These are phyloP conservation scores for Bathybates hornii DNA, from an alignment of 2,113 vertebrate species.

Conservation along the genomic window DNA sequence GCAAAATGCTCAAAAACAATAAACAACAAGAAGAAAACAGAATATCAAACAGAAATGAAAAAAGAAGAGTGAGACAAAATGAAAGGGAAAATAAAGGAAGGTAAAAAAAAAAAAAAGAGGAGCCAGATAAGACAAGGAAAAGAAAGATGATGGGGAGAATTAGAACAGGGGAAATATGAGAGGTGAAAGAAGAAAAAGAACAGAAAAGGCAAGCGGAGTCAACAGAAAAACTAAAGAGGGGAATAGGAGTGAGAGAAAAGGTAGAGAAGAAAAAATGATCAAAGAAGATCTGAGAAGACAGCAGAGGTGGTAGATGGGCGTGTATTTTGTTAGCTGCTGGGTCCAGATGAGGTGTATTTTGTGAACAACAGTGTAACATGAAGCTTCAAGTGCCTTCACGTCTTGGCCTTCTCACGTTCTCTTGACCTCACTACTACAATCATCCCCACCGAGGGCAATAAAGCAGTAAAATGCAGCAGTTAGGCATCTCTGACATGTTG, in stretches of 20 bases:
- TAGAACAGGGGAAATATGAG: not conserved
- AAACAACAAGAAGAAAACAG: not conserved
- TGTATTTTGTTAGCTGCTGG: not conserved
- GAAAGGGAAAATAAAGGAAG: not conserved
- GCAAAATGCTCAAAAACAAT: not conserved
- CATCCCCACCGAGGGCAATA: slow-evolving; percentile 2
- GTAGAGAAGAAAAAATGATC: not conserved
- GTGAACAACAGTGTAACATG: slow-evolving; percentile 15
- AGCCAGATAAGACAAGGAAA: not conserved
- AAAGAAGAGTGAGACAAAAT: not conserved
- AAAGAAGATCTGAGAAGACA: not conserved
- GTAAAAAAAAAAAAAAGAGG: not conserved
- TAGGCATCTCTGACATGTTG: slow-evolving; percentile 29
- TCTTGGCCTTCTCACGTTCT: slow-evolving; percentile 44
- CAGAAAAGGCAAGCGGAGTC: not conserved
- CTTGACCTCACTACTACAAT: slow-evolving; percentile 13
- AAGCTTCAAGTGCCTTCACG: slow-evolving; percentile 33
- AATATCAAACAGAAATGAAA: not conserved
- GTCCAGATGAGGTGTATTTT: not conserved
- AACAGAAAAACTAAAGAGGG: not conserved
- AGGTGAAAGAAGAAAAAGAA: not conserved
- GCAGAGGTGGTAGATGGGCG: not conserved
- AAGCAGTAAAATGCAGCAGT: slow-evolving; percentile 33
- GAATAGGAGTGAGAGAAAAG: not conserved
- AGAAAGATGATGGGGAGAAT: not conserved